Evolutionary conservation across 2,797 vertebrate species (phyloP), one percentile per base, ranked within the genome.

Genomic region (Aeoliscus strigatus): DNA sequence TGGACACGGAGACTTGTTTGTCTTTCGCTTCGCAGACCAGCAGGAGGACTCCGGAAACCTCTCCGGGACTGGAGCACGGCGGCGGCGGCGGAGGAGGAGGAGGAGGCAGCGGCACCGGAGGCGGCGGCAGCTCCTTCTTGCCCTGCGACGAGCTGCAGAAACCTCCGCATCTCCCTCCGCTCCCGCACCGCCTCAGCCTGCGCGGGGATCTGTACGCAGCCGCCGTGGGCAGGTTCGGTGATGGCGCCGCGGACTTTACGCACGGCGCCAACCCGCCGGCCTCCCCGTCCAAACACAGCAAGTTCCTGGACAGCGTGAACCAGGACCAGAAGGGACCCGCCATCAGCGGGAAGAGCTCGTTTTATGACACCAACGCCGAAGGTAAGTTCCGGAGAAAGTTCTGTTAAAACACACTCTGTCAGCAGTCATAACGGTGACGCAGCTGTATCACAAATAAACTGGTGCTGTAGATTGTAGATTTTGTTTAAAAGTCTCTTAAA

Each of bases 1-100:
- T 93, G 91, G 90, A 93, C 73, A 81, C 87, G 21, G 89, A 89
- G 48, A 79, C 66, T 53, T 89, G 91, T 75, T 78, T 89, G 83
- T 77, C 90, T 59, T 93, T 91, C 67, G 74, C 80, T 34, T 60
- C 89, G 54, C 88, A 87, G 59, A 70, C 62, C 36, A 84, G 73
- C 72, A 75, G 87, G 70, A 82, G 80, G 48, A 87, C 85, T 14
- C 80, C 87, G 1, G 83, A 83, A 1, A 74, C 63, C 51, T 84
- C 85, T 6, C 84, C 84, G 25, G 64, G 64, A 39, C 50, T 86
- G 63, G 87, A 89, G 46, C 86, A 80, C 69, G 48, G 66, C 53
- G 60, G 70, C 54, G 73, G 85, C 10, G 70, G 81, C 17, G n/a
- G n/a, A n/a, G n/a, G n/a, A n/a, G n/a, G n/a, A n/a, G n/a, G n/a